phyloP scores from a whole-genome alignment of 2,113 vertebrate genomes.

The Xenotilapia caudafasciata region DNA sequence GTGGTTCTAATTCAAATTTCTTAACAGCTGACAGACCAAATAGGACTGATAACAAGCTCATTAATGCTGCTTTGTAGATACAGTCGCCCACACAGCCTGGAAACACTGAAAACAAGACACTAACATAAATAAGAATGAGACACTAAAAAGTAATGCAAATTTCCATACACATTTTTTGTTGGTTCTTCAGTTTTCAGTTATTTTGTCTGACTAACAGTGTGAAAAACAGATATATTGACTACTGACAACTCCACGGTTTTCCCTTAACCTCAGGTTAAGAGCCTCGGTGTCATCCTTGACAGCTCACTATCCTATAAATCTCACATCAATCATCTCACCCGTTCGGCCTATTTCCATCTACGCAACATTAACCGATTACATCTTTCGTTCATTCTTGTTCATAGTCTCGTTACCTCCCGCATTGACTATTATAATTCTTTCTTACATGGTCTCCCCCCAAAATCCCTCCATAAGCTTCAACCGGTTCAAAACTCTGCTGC shows the following conservation, averaged over 20 bases:
- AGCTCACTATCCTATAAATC: background rate
- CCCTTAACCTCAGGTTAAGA: background rate
- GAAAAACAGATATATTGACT: background rate
- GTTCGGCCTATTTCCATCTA: background rate
- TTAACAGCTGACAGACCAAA: conserved; percentile 22
- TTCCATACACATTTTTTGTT: background rate
- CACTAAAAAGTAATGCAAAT: background rate
- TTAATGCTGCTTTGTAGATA: conserved; percentile 18
- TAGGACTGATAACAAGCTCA: conserved; percentile 29
- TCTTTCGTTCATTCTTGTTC: background rate
- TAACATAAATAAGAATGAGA: background rate
- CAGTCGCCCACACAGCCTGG: background rate
- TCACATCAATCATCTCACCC: background rate
- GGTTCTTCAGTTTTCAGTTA: background rate
- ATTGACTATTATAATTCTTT: background rate
- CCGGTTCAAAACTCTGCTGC: background rate
- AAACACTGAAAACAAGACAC: background rate
- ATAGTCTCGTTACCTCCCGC: background rate
- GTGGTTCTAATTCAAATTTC: conserved; percentile 30
- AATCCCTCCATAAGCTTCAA: background rate
- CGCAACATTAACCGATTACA: background rate
- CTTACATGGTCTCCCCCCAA: background rate
- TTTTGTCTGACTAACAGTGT: background rate
- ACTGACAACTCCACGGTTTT: background rate
- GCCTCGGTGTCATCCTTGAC: background rate